Percentiles rank a stretch among this genome's conserved stretches.
Conservation (phyloP, 1,140 invertebrate genomes). For the Penaeus indicus region DNA sequence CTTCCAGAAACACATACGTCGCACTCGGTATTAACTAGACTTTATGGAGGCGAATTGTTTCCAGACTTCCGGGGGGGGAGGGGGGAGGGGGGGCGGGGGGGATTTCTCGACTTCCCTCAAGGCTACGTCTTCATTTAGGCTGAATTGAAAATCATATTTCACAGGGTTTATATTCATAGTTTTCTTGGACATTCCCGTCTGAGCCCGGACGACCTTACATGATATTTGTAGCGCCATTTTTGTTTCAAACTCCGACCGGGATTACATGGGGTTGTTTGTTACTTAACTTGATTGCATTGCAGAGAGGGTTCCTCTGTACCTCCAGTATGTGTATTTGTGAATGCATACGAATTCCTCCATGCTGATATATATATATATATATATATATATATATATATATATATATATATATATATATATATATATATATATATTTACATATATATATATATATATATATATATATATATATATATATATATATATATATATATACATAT, state of each 20-base stretch:
- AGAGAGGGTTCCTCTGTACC: no score
- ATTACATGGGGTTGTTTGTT: no score
- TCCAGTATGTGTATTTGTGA: no score
- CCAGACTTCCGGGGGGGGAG: slow-evolving; percentile 46
- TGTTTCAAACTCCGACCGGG: neutral
- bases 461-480: no score
- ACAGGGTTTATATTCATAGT: slow-evolving; percentile 61
- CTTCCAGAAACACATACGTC: slow-evolving; percentile 62
- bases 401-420: no score
- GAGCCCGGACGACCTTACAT: neutral
- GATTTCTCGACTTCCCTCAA: slow-evolving; percentile 52
- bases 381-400: no score
- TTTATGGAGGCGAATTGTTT: slow-evolving; percentile 63
- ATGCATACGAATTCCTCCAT: no score
- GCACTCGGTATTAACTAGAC: slow-evolving; percentile 58
- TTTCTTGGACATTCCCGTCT: slow-evolving; percentile 24
- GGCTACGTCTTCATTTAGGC: slow-evolving; percentile 52
- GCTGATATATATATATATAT: no score
- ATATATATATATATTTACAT: no score
- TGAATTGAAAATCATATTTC: slow-evolving; percentile 64
- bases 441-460: no score
- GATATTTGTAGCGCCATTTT: neutral
- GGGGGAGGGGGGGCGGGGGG: slow-evolving; percentile 41
- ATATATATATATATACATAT: no score
- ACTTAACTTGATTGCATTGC: no score